Evolutionary conservation across 2,888 invertebrate genomes (phyloP).

Genomic region (Schizotus pectinicornis): DNA sequence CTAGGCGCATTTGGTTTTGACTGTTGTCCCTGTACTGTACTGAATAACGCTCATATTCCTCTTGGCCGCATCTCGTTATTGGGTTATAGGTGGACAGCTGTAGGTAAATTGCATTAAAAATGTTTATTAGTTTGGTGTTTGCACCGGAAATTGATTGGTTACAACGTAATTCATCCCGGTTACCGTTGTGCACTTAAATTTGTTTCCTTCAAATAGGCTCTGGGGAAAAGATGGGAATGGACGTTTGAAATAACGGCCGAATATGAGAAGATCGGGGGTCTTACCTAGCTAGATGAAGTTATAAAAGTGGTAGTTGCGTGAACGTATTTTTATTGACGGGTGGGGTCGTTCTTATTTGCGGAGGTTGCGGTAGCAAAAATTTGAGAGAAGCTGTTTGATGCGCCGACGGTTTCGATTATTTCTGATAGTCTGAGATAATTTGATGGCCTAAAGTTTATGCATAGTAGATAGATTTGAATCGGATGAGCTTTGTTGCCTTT

Average conservation of each 20-base stretch:
- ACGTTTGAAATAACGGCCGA: background rate
- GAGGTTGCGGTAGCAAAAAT: background rate
- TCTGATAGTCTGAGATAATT: background rate
- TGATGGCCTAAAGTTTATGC: background rate
- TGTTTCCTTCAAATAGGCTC: background rate
- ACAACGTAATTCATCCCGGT: background rate
- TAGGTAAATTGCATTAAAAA: background rate
- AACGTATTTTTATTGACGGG: slow-evolving; percentile 4
- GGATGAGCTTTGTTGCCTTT: background rate
- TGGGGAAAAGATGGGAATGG: background rate
- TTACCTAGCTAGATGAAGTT: slow-evolving; percentile 1
- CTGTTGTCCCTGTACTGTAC: no score
- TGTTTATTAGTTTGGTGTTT: background rate
- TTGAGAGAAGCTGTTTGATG: background rate
- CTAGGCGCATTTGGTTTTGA: no score
- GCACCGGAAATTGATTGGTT: background rate
- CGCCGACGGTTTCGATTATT: background rate
- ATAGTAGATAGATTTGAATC: background rate
- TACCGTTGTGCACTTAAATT: background rate
- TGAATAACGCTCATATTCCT: no score
- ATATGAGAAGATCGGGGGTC: background rate
- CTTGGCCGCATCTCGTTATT: no score
- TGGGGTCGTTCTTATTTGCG: background rate
- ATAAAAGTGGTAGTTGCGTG: slow-evolving; percentile 4
- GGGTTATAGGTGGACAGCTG: no score